phyloP scores from a whole-genome alignment of 1,140 invertebrate genomes.

The Aporrectodea caliginosa region DNA sequence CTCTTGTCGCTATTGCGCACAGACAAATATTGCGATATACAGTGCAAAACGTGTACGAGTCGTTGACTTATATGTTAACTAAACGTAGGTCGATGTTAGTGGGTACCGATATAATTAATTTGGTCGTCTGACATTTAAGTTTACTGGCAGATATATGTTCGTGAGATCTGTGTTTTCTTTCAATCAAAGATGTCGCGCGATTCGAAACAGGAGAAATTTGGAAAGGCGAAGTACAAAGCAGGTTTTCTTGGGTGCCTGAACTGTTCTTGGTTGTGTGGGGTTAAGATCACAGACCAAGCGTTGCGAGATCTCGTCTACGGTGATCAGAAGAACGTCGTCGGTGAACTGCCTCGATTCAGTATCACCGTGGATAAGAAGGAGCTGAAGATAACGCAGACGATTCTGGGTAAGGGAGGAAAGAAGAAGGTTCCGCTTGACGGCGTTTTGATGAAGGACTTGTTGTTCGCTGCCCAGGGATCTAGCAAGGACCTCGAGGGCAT shows the following conservation, averaged over 20 bases:
- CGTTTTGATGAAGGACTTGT: not conserved
- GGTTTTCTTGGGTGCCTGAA: not conserved
- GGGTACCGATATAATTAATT: too few relatives aligned
- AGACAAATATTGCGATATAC: too few relatives aligned
- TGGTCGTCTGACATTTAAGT: too few relatives aligned
- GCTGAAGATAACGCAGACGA: not conserved
- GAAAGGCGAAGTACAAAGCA: not conserved
- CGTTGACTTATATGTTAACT: too few relatives aligned
- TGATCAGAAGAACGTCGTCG: not conserved
- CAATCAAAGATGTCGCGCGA: not conserved
- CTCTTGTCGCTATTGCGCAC: too few relatives aligned
- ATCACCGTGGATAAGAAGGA: not conserved
- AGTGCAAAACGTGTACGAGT: too few relatives aligned
- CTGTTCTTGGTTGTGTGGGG: not conserved
- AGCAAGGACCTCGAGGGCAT: not conserved
- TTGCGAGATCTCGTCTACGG: not conserved
- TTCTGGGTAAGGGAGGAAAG: not conserved
- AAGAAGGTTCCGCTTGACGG: not conserved
- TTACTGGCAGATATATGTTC: too few relatives aligned
- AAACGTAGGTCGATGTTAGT: too few relatives aligned
- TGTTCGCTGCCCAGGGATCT: not conserved
- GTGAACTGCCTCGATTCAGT: not conserved
- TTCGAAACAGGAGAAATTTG: not conserved
- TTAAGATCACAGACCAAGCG: not conserved
- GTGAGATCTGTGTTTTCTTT: too few relatives aligned